phyloP scores from a whole-genome alignment of 1,140 invertebrate genomes.

The Dryas iulia region DNA sequence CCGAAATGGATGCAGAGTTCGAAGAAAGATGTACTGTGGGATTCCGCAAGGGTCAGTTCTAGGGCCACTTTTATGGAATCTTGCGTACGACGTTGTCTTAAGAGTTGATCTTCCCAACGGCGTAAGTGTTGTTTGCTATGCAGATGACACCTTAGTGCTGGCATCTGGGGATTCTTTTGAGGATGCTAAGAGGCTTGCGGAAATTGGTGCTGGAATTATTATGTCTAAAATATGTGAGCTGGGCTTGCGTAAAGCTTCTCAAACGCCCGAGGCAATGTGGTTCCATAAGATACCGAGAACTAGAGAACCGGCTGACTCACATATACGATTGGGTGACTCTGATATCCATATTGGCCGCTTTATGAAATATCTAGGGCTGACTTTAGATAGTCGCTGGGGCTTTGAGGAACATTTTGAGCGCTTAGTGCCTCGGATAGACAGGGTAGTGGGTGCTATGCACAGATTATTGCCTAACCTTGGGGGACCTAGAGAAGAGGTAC shows the following conservation, averaged over 20 bases:
- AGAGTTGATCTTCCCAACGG: not conserved
- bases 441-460: constrained; percentile 5
- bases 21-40: not conserved
- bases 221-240: not conserved
- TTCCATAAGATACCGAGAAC: not conserved
- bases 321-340: not conserved
- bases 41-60: not conserved
- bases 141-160: constrained; percentile 13
- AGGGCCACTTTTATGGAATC: constrained; percentile 13
- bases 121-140: constrained; percentile 1
- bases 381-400: not conserved
- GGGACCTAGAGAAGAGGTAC: not conserved
- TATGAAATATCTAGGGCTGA: constrained; percentile 16
- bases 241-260: not conserved
- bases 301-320: not conserved
- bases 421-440: not conserved
- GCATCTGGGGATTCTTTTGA: not conserved
- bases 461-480: constrained; percentile 9
- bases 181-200: not conserved
- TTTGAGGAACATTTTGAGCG: constrained; percentile 5
- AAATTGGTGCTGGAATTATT: not conserved
- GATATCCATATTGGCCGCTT: not conserved
- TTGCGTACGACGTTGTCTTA: constrained; percentile 11
- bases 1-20: not conserved
- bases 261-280: constrained; percentile 1